Conservation (phyloP, 2,113 vertebrate genomes). For the Sapayoa aenigma region DNA sequence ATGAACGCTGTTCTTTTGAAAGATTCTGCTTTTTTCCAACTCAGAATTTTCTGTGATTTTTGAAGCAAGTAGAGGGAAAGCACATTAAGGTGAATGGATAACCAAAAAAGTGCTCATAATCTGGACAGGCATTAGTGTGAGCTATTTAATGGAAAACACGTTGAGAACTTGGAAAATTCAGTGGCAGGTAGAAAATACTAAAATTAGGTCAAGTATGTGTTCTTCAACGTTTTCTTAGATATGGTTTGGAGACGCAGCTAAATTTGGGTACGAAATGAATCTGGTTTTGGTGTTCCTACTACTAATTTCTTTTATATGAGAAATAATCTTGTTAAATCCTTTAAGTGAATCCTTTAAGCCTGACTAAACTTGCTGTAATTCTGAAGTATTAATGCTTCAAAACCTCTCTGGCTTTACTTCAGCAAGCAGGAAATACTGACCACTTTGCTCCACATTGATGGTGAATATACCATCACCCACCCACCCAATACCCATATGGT, state of each 20-base stretch:
- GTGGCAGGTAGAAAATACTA: background rate
- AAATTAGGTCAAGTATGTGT: background rate
- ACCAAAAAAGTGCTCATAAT: background rate
- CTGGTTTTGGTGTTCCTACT: background rate
- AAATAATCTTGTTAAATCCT: constrained; percentile 35
- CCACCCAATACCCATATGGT: background rate
- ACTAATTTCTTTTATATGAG: constrained; percentile 5
- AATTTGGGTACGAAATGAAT: background rate
- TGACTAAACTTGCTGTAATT: background rate
- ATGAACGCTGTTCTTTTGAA: background rate
- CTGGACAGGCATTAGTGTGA: background rate
- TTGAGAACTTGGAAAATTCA: background rate
- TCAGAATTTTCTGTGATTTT: background rate
- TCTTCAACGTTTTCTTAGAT: background rate
- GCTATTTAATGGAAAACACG: background rate
- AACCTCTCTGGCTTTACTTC: background rate
- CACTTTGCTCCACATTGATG: background rate
- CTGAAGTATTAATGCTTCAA: background rate
- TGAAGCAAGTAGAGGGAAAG: background rate
- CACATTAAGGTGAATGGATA: background rate
- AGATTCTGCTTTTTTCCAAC: background rate
- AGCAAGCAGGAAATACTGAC: background rate
- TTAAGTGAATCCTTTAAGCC: constrained; percentile 18
- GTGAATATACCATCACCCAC: background rate
- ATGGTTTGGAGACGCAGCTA: background rate